Evolutionary conservation across 2,888 invertebrate genomes (phyloP), one percentile per base, ranked within the genome.

Genomic region (Ferdinandea cuprea): DNA sequence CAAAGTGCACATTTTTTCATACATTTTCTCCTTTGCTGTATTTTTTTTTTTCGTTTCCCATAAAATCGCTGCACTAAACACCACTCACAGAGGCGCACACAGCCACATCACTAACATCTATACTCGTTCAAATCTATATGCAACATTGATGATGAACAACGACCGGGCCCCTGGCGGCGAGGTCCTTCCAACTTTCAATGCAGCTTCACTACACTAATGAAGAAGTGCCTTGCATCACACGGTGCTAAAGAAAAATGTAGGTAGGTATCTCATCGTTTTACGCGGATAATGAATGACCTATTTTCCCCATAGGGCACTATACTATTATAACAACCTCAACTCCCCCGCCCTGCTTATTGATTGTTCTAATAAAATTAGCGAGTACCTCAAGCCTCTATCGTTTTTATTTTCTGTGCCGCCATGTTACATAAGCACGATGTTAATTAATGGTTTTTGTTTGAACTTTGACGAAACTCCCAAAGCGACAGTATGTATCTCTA

Each of bases 361-460:
- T 21, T 19, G 17, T 21, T 44, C 19, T 44, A 44, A 44, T 44
- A 11, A 44, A 44, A 19, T 44, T 44, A 44, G 44, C 17, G 44
- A 37, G n/a, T 44, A 44, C 44, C 19, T 17, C 44, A 5, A 9
- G 44, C 6, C 5, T 19, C 17, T 44, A 44, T 44, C 4, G 44
- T 13, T 7, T 40, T 40, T 15, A 15, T 17, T 44, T 19, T 44
- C 2, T 17, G 17, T 19, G 17, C 19, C 35, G 35, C 44, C 19
- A 19, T 44, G 19, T 44, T 42, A 15, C 8, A 8, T 17, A 5
- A 9, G 44, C 11, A 19, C 17, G 44, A 21, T 44, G 44, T 9
- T 44, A 44, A 44, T 44, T 44, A 44, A 44, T 44, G 44, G 44
- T 44, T 44, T 44, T 17, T 21, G 44, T 44, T 44, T 17, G 19